These are phyloP conservation scores for Planiliza haematocheilus DNA, from an alignment of 2,113 vertebrate genomes.

Conservation along the genomic window DNA sequence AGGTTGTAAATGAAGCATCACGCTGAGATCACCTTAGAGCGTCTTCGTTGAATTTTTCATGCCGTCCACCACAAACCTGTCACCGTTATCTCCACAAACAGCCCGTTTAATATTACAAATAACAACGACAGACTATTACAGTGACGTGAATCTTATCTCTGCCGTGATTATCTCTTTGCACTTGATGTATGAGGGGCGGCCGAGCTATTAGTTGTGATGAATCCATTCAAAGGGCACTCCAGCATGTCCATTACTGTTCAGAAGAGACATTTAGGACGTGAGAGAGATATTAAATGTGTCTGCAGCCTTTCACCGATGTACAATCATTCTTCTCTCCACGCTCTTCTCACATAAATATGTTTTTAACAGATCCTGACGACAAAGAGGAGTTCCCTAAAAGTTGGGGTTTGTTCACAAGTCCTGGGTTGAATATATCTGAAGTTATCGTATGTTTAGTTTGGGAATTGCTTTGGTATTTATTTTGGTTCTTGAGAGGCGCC, in stretches of 20 bases:
- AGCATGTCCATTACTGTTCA: constrained; percentile 28
- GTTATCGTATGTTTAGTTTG: constrained; percentile 2
- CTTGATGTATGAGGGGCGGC: constrained; percentile 32
- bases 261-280: constrained; percentile 22
- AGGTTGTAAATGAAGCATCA: too few relatives aligned
- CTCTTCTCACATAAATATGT: constrained; percentile 7
- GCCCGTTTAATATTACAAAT: constrained; percentile 24
- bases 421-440: background rate
- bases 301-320: constrained; percentile 9
- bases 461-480: background rate
- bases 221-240: constrained; percentile 20
- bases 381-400: background rate
- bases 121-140: constrained; percentile 2
- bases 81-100: constrained; percentile 13
- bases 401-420: background rate
- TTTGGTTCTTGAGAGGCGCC: background rate
- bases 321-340: constrained; percentile 9
- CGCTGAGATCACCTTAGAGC: too few relatives aligned
- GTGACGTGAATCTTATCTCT: constrained; percentile 20
- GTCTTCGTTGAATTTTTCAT: background rate
- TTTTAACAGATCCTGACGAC: background rate
- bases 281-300: constrained; percentile 13
- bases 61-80: too few relatives aligned
- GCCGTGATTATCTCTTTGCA: constrained; percentile 27
- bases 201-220: constrained; percentile 36